Base-by-base conservation (phyloP, 2,797 vertebrate species). In the Lophotriccus pileatus region DNA sequence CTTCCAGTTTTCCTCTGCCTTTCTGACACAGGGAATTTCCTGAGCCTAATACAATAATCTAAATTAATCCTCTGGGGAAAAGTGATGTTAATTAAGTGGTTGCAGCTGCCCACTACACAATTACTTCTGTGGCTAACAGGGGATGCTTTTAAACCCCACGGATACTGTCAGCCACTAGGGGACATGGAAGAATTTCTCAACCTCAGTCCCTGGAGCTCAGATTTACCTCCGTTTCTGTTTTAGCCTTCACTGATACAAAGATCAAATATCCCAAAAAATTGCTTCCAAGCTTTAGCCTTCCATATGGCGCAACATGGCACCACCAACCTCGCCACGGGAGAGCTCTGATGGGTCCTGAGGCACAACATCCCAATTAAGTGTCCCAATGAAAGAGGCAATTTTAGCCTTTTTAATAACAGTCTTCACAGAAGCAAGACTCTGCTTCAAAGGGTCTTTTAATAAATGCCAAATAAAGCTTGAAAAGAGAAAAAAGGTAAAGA, bases 361-460 rank as follows among this genome's bases (percentile, higher is more conserved):
- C 76, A 53, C 85, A 92, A 69, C 91, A 92, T 84, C 84, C 91
- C 81, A 93, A 95, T 93, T 94, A 92, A 87, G 81, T 9, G 50
- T 67, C 91, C 59, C 79, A 93, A 89, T 34, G 90, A 81, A 93
- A 95, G 93, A 90, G 69, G 89, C 63, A 87, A 82, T 87, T 95
- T 77, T 58, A 4, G 24, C 80, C 52, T 87, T 47, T 50, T 88
- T 90, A 89, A 80, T 91, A 86, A 91, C 73, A 92, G 74, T 10
- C 72, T 75, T 76, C 82, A 24, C 2, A 21, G 77, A 63, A 81
- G 67, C 72, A 85, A 59, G 50, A 3, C 59, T 74, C 55, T 56
- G 78, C 80, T 93, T 88, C 92, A 64, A 59, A 93, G 60, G 25
- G 36, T 41, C 67, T 53, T 91, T 91, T 82, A 88, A 74, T 75